Conservation (phyloP, 1,140 invertebrate genomes). For the Thaumetopoea pityocampa region DNA sequence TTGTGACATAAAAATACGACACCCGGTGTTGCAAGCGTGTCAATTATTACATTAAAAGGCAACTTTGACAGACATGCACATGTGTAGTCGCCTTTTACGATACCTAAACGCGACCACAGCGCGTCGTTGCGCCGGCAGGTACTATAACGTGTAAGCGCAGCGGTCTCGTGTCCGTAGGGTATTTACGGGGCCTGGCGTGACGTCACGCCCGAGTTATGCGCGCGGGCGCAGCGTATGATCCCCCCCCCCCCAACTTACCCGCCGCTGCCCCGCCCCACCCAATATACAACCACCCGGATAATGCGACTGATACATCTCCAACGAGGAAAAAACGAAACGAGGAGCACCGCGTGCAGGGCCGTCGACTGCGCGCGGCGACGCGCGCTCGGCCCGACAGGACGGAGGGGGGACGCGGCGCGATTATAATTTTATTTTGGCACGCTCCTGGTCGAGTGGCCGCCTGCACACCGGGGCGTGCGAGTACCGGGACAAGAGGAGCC, state of each 20-base stretch:
- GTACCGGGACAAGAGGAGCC: too few relatives aligned
- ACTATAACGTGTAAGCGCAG: slow-evolving; percentile 54
- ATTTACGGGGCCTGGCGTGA: slow-evolving; percentile 53
- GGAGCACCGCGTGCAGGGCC: slow-evolving; percentile 44
- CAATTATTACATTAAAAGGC: too few relatives aligned
- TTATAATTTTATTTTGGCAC: slow-evolving; percentile 16
- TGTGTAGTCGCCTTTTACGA: slow-evolving; percentile 20
- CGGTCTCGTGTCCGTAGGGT: slow-evolving; percentile 58
- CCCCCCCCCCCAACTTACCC: slow-evolving; percentile 19
- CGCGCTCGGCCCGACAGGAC: slow-evolving; percentile 47
- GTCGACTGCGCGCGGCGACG: slow-evolving; percentile 53
- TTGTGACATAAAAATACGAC: too few relatives aligned
- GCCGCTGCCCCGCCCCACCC: slow-evolving; percentile 34
- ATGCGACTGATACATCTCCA: slow-evolving; percentile 59
- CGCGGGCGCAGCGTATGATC: slow-evolving; percentile 24
- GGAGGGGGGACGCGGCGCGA: slow-evolving; percentile 23
- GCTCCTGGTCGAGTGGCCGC: too few relatives aligned
- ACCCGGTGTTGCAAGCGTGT: too few relatives aligned
- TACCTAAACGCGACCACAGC: slow-evolving; percentile 26
- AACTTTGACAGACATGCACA: slow-evolving; percentile 4
- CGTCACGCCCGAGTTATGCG: slow-evolving; percentile 63
- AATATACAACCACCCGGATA: slow-evolving; percentile 61
- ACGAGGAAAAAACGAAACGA: slow-evolving; percentile 58
- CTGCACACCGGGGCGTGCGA: too few relatives aligned
- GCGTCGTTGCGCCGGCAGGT: slow-evolving; percentile 28